Percentiles rank a stretch among this genome's conserved stretches.
Conservation (phyloP, 2,888 invertebrate species). For the Mesoligia furuncula region DNA sequence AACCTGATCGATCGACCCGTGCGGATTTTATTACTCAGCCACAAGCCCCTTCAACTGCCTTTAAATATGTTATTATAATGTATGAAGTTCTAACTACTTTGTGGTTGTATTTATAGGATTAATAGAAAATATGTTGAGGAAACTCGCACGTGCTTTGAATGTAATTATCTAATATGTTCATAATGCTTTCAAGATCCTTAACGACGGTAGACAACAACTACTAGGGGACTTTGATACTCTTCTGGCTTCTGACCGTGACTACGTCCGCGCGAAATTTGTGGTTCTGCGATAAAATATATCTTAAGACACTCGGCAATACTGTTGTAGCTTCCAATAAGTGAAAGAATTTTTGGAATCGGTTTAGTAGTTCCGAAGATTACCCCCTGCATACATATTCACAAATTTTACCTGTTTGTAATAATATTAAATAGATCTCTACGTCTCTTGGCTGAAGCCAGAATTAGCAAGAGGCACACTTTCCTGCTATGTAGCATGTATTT, state of each 20-base stretch:
- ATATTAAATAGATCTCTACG: not conserved
- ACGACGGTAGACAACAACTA: not conserved
- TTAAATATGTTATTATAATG: slow-evolving; percentile 11
- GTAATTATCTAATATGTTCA: not conserved
- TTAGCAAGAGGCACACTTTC: not conserved
- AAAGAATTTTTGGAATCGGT: no score
- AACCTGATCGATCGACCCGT: no score
- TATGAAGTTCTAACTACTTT: slow-evolving; percentile 14
- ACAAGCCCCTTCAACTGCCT: no score
- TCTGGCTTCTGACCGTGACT: not conserved
- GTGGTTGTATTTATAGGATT: slow-evolving; percentile 17
- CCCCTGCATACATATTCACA: not conserved
- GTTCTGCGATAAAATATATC: not conserved
- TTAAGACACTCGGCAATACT: not conserved
- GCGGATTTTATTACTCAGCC: no score
- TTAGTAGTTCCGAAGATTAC: not conserved
- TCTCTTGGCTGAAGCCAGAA: not conserved
- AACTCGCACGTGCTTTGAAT: slow-evolving; percentile 23
- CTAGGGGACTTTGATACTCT: not conserved
- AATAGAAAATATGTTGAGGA: slow-evolving; percentile 15
- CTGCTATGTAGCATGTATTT: no score
- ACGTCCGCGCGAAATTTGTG: not conserved
- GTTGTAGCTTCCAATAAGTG: not conserved
- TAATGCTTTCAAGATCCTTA: slow-evolving; percentile 2
- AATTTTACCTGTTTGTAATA: not conserved